Evolutionary conservation across 2,888 invertebrate species (phyloP), one percentile per base, ranked within the genome.

Genomic region (Rhimphoctona megacephalus): DNA sequence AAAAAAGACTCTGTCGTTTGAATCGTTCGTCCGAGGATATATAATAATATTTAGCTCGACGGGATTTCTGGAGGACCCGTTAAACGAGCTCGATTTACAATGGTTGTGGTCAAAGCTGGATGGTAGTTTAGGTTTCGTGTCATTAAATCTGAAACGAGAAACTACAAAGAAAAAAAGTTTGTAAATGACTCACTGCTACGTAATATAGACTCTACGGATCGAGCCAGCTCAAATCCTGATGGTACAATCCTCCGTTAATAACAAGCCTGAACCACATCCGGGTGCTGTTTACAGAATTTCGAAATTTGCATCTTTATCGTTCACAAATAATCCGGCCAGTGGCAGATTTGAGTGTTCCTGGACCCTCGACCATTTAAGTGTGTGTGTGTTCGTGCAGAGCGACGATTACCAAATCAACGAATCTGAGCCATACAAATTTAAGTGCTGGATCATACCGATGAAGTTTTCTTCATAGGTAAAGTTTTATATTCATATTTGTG

Each of bases 291-390:
- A 79, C 64, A 79, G 78, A 82, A 87, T 87, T 74, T 82, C 76
- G 61, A 82, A 82, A 89, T 89, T 89, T 88, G 82, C 88, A 89
- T 89, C 80, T 88, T 89, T 88, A 88, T 88, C 81, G 81, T 69
- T 33, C 36, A 22, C 77, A 76, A 82, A 74, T 81, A 83, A 83
- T 86, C 81, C 76, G 83, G 57, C n/a, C 54, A 79, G 52, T 57
- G 81, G 46, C n/a, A 78, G 49, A 64, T 69, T 39, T 64, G 33
- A 52, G 69, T 61, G 33, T 66, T 80, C 72, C 30, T 49, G 79
- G 49, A 80, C 52, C 79, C 17, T n/a, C 17, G 49, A 30, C 1
- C 9, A 22, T 73, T 52, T 30, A n/a, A 19, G 6, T 6, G 19
- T 46, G 39, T 57, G 30, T 66, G 17, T 52, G 5, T 66, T n/a